phyloP scores from a whole-genome alignment of 2,797 vertebrate species.

The Squalus acanthias region DNA sequence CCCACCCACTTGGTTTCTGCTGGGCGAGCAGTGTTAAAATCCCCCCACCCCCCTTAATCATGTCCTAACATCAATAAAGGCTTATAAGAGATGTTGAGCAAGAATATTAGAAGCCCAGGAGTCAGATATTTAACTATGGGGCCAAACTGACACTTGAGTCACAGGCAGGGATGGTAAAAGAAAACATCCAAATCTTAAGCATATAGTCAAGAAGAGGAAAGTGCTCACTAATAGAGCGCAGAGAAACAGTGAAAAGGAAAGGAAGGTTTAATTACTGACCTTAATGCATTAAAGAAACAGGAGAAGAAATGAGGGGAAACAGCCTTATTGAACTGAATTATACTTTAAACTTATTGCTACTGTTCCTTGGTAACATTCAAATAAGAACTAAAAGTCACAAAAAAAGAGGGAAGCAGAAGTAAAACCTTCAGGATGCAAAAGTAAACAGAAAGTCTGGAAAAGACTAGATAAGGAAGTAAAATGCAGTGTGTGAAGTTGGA shows the following conservation, averaged over 20 bases:
- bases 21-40: background rate
- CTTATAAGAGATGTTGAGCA: too few relatives aligned
- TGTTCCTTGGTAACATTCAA: conserved; percentile 28
- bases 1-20: background rate
- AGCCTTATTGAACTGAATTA: background rate
- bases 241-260: background rate
- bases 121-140: too few relatives aligned
- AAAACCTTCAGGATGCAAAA: conserved; percentile 28
- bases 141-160: too few relatives aligned
- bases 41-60: background rate
- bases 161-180: too few relatives aligned
- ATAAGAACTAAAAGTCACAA: background rate
- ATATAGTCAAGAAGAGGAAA: background rate
- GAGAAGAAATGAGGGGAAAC: background rate
- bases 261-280: background rate
- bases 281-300: background rate
- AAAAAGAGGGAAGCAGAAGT: conserved; percentile 30
- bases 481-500: conserved; percentile 11
- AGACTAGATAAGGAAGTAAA: conserved; percentile 22
- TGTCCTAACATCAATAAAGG: too few relatives aligned
- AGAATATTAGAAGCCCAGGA: too few relatives aligned
- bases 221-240: background rate
- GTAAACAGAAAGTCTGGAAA: conserved; percentile 29
- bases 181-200: background rate
- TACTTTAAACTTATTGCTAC: background rate